Evolutionary conservation across 2,888 invertebrate species (phyloP).

Genomic region (Clusia tigrina): DNA sequence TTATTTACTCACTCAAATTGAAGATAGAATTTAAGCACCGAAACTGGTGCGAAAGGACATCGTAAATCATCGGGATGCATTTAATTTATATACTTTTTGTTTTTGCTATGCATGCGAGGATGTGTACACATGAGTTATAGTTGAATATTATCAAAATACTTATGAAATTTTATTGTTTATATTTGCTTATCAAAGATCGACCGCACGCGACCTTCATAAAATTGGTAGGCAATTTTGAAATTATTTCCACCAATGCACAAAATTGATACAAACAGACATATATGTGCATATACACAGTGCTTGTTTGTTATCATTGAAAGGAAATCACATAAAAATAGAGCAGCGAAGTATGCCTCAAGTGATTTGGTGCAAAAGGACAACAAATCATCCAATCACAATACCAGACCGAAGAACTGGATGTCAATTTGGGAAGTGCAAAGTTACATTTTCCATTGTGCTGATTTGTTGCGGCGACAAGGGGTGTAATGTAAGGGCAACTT

Average conservation of each 20-base stretch:
- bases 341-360: slow-evolving; percentile 18
- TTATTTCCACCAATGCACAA: slow-evolving; percentile 48
- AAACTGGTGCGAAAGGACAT: too few species aligned
- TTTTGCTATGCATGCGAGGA: not conserved
- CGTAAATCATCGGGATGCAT: too few species aligned
- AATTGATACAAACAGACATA: slow-evolving; percentile 1
- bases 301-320: slow-evolving; percentile 22
- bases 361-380: slow-evolving; percentile 40
- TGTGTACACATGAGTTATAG: not conserved
- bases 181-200: slow-evolving; percentile 47
- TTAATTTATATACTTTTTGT: too few species aligned
- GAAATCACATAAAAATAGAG: slow-evolving; percentile 19
- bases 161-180: slow-evolving; percentile 49
- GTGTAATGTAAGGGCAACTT: too few species aligned
- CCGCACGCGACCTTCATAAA: slow-evolving; percentile 62
- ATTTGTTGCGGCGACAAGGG: slow-evolving; percentile 10
- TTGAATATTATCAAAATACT: slow-evolving; percentile 51
- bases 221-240: slow-evolving; percentile 54
- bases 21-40: too few species aligned
- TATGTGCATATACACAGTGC: slow-evolving; percentile 23
- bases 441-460: slow-evolving; percentile 16
- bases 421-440: slow-evolving; percentile 7
- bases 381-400: slow-evolving; percentile 36
- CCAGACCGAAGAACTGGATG: slow-evolving; percentile 21
- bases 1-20: too few species aligned